Evolutionary conservation across 2,113 vertebrate genomes (phyloP), one percentile per base, ranked within the genome.

Genomic region (Lutjanus erythropterus): DNA sequence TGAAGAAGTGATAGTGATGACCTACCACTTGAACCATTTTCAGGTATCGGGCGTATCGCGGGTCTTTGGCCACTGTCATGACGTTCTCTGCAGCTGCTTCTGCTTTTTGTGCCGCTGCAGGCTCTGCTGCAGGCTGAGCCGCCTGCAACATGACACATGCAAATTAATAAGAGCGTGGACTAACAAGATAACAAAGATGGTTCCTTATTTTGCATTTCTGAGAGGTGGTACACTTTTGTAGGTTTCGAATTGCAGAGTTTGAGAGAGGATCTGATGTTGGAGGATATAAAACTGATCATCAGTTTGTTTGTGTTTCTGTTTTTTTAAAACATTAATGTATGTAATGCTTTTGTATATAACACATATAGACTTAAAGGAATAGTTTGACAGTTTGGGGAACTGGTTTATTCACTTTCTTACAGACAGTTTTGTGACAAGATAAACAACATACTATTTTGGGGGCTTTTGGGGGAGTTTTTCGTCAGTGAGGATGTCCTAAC

Each of bases 1-100:
- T 44, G 1, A 71, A 18, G 47, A 58, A 47, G 9, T 55, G 33
- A 46, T 21, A 41, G 11, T 44, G n/a, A 12, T 7, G 4, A 92
- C 97, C 94, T 94, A 99, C 98, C 97, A 99, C 98, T 94, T 99
- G 98, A 31, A 98, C 97, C 98, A 99, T 99, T 94, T 98, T 99
- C 64, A 99, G 94, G 68, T 99, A 99, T 93, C 97, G 95, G 81
- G 97, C 97, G 10, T 99, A 99, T 88, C 96, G 96, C 27, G 96
- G 97, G 86, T 99, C 98, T 90, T 97, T 99, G 74, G 97, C 96
- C 85, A 99, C 97, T 25, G 98, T 99, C 89, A 94, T 90, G 53
- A 95, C 60, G 39, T 97, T 95, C 80, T 96, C 96, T 75, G 93
- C 89, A 31, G 89, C 80, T 1, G 61, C 90, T 72, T 93, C 92